A percentile compares a stretch with the other conserved stretches of the same genome.
Conservation (phyloP, 2,113 vertebrate species). For the Rhynchomys soricoides region DNA sequence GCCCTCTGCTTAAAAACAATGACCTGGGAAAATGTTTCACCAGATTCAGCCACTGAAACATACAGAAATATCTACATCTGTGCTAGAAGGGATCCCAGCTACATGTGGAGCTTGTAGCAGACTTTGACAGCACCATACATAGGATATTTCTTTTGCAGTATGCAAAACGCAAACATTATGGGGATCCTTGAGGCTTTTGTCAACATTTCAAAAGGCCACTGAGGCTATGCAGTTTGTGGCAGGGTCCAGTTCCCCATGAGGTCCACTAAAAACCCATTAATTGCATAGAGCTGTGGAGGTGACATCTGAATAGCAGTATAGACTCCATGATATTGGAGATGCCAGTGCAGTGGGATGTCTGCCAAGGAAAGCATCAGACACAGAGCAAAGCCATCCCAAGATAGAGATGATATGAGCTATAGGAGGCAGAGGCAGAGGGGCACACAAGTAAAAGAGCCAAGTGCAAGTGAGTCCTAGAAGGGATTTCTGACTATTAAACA, state of each 20-base stretch:
- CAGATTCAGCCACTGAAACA: background rate
- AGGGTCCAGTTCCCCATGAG: background rate
- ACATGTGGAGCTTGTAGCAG: background rate
- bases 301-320: background rate
- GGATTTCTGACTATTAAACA: background rate
- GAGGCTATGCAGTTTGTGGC: background rate
- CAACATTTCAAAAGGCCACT: background rate
- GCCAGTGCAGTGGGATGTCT: background rate
- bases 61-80: background rate
- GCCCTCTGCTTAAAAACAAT: background rate
- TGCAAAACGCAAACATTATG: background rate
- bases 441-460: background rate
- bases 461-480: background rate
- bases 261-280: too few species aligned
- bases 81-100: background rate
- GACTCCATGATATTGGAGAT: background rate
- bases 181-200: background rate
- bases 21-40: background rate
- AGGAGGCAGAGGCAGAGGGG: background rate
- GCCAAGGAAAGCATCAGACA: background rate
- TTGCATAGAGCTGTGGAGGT: background rate
- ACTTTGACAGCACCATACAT: background rate
- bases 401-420: background rate
- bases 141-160: background rate
- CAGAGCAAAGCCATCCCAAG: background rate